Conservation (phyloP, 2,113 vertebrate genomes). For the Pica pica region DNA sequence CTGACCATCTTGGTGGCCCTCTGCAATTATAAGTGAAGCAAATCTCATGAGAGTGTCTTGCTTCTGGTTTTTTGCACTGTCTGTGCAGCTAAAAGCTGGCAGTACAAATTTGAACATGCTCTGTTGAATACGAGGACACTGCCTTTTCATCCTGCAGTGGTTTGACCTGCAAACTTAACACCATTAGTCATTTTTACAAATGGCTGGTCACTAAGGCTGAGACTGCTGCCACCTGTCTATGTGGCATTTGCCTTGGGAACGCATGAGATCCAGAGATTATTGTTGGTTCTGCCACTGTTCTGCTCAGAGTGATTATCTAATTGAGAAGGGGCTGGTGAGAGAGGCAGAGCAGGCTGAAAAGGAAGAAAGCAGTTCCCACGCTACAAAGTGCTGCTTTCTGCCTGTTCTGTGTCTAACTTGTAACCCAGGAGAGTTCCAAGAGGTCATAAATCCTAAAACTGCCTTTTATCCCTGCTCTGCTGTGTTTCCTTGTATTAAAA, state of each 20-base stretch:
- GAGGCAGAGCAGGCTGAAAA: background rate
- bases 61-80: background rate
- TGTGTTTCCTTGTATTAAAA: background rate
- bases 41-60: background rate
- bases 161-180: background rate
- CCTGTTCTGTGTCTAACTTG: background rate
- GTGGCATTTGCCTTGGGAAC: conserved; percentile 17
- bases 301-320: background rate
- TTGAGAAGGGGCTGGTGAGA: background rate
- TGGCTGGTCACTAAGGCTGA: background rate
- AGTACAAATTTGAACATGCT: background rate
- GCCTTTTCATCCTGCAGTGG: background rate
- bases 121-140: background rate
- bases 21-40: background rate
- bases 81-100: background rate
- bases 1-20: background rate
- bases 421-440: background rate
- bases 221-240: background rate
- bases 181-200: conserved; percentile 14
- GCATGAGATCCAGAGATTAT: background rate
- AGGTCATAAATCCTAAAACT: conserved; percentile 12
- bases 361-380: background rate
- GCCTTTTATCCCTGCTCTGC: background rate
- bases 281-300: background rate
- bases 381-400: background rate